phyloP scores from a whole-genome alignment of 1,140 invertebrate genomes.

The Eubasilissa regina region DNA sequence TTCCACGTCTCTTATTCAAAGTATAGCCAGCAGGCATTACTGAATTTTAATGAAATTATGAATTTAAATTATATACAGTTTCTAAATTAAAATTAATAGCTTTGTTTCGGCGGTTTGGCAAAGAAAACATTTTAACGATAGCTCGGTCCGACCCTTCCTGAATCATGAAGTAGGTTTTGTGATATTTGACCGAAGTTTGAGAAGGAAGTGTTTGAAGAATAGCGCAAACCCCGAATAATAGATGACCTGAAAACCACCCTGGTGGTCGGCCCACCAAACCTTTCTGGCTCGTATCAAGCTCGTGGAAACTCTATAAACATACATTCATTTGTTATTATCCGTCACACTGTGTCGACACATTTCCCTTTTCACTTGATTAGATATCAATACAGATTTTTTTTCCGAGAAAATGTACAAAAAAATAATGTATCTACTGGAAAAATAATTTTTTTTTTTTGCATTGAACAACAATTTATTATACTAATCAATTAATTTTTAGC shows the following conservation, averaged over 20 bases:
- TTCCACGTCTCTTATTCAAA: not conserved
- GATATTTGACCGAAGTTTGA: constrained; percentile 2
- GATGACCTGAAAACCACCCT: constrained; percentile 1
- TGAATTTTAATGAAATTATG: constrained; percentile 30
- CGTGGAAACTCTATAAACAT: too few relatives aligned
- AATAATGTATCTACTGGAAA: too few relatives aligned
- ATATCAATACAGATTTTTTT: too few relatives aligned
- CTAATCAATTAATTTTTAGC: too few relatives aligned
- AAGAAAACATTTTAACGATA: constrained; percentile 16
- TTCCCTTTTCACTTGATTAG: too few relatives aligned
- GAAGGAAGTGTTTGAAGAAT: not conserved
- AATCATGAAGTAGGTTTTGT: constrained; percentile 12
- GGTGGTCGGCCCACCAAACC: too few relatives aligned
- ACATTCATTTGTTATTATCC: too few relatives aligned
- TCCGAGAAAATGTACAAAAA: too few relatives aligned
- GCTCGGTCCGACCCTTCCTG: constrained; percentile 8
- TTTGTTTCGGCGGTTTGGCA: constrained; percentile 8
- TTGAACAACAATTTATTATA: too few relatives aligned
- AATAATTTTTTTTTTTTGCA: too few relatives aligned
- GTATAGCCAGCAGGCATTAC: constrained; percentile 5
- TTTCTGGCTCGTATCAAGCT: too few relatives aligned
- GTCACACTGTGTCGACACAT: too few relatives aligned
- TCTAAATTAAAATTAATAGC: constrained; percentile 30
- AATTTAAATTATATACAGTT: constrained; percentile 32
- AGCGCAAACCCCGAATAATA: not conserved